A percentile compares a stretch with the other conserved stretches of the same genome.
Evolutionary conservation across 2,888 invertebrate genomes (phyloP).

Genomic region (Odontocolon sp.): DNA sequence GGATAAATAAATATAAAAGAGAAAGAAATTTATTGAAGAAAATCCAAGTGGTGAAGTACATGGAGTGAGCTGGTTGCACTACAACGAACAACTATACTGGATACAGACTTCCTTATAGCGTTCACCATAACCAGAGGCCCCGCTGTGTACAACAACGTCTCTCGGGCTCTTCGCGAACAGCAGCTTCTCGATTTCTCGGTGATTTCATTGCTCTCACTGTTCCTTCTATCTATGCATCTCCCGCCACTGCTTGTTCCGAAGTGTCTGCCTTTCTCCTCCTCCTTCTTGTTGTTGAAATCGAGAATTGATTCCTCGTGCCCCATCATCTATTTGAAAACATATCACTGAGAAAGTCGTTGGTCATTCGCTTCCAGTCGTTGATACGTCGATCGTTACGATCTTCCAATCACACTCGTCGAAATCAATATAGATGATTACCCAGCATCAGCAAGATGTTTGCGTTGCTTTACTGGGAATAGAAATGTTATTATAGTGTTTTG

Average conservation of each 20-base stretch:
- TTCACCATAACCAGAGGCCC: neutral
- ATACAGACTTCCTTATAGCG: neutral
- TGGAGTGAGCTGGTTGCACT: too few relatives aligned
- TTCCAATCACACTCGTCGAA: neutral
- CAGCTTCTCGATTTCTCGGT: slow-evolving; percentile 31
- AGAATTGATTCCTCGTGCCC: slow-evolving; percentile 6
- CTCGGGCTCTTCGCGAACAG: neutral
- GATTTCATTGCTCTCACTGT: slow-evolving; percentile 35
- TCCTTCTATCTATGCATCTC: neutral
- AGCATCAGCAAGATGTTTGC: neutral
- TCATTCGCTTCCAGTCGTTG: neutral
- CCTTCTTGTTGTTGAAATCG: neutral
- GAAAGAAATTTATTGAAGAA: too few relatives aligned
- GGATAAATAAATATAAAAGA: neutral
- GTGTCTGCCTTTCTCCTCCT: too few relatives aligned
- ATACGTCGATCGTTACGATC: neutral
- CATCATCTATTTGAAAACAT: slow-evolving; percentile 18
- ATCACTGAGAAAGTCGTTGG: neutral
- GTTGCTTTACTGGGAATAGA: slow-evolving; percentile 35
- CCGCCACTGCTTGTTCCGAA: too few relatives aligned
- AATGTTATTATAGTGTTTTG: slow-evolving; percentile 34
- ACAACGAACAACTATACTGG: neutral
- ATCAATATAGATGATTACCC: slow-evolving; percentile 15
- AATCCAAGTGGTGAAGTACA: too few relatives aligned
- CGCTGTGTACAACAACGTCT: neutral